These are phyloP conservation scores for Ctenosaura bakeri DNA, from an alignment of 2,797 vertebrate genomes.

Conservation along the genomic window DNA sequence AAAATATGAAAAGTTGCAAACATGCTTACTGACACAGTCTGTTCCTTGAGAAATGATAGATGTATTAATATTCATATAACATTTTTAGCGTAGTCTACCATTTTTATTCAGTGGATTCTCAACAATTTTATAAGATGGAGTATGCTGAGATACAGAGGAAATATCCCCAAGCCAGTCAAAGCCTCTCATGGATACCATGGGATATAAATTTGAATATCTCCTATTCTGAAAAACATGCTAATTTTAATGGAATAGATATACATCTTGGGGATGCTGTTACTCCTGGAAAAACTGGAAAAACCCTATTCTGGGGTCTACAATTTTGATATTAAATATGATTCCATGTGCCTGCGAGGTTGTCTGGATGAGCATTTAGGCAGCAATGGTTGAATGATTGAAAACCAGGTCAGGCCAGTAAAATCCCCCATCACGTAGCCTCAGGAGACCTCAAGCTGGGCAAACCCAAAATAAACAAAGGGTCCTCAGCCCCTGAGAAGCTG, in stretches of 20 bases:
- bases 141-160: not conserved
- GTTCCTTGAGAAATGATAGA: slow-evolving; percentile 8
- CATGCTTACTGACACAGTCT: not conserved
- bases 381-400: no score
- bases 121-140: not conserved
- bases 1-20: slow-evolving; percentile 2
- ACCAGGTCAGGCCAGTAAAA: no score
- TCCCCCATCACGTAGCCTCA: no score
- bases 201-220: not conserved
- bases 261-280: not conserved
- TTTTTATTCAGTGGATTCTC: not conserved
- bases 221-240: not conserved
- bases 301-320: no score
- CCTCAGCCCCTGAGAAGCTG: no score
- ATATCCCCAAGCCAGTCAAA: not conserved
- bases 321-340: no score
- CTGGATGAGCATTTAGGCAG: no score
- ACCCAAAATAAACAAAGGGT: no score
- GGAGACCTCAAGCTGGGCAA: no score
- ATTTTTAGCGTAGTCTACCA: not conserved
- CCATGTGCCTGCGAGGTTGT: no score
- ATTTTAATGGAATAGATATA: not conserved
- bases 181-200: not conserved
- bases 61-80: not conserved
- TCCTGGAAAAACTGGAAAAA: no score